Evolutionary conservation across 2,797 vertebrate species (phyloP).

Genomic region (Squalus acanthias): DNA sequence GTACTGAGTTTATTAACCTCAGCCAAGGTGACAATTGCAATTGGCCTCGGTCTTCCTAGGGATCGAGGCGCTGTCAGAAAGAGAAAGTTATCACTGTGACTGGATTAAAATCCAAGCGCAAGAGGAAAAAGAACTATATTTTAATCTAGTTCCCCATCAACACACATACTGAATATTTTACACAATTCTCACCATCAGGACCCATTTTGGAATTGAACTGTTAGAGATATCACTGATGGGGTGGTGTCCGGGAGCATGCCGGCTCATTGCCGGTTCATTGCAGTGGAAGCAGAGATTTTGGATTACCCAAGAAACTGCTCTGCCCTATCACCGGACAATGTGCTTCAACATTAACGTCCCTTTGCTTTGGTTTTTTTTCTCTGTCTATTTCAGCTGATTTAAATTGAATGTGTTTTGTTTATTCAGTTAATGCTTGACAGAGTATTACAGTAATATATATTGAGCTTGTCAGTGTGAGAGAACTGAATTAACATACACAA

Average conservation of each 20-base stretch:
- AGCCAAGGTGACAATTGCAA: background rate
- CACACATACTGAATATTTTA: background rate
- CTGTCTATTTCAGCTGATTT: background rate
- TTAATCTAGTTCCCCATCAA: background rate
- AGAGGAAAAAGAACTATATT: background rate
- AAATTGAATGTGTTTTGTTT: background rate
- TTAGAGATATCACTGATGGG: background rate
- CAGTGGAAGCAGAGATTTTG: background rate
- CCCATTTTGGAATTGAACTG: background rate
- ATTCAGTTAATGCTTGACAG: background rate
- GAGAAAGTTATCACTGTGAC: background rate
- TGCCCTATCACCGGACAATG: background rate
- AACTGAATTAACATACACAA: background rate
- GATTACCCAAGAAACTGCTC: background rate
- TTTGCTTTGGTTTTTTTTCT: background rate
- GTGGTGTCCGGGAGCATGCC: background rate
- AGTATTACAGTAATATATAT: background rate
- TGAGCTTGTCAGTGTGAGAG: background rate
- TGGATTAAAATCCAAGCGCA: background rate
- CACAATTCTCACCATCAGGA: background rate
- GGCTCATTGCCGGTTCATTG: background rate
- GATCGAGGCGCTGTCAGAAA: background rate
- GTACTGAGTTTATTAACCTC: background rate
- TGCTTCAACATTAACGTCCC: background rate
- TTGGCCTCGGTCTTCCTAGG: background rate